Evolutionary conservation across 2,888 invertebrate genomes (phyloP), one percentile per base, ranked within the genome.

Genomic region (Patella ulyssiponensis): DNA sequence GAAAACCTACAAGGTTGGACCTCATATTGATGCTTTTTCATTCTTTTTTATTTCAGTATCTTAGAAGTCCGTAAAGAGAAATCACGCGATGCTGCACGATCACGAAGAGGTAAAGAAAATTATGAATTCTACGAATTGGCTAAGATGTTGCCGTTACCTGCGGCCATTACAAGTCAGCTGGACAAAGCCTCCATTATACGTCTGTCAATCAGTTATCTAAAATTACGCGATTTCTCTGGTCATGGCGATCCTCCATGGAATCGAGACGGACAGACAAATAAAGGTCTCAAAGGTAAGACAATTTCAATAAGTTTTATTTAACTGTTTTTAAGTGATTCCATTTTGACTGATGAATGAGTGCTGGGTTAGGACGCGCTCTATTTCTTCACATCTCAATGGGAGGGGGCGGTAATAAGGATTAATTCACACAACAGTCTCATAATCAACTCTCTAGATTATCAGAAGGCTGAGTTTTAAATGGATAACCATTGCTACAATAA

Each of bases 211-310:
- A 97, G 97, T 89, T 98, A 98, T 92, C 94, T 99, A 86, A 97
- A 98, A 93, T 97, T 98, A 95, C 93, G 98, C 82, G 96, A 98
- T 93, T 98, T 98, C 93, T 97, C 97, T 80, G 95, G 96, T 11
- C 97, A 97, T 92, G 98, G 98, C 0, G 98, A 98, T 90, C 98
- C 98, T 27, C 97, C 97, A 92, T 98, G 98, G 98, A 96, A 94
- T 69, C 78, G 88, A 74, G 91, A 90, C 71, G 79, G 78, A 15
- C 79, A 79, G 11, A 78, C 81, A 2, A 82, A 76, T 75, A 44
- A 44, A 44, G 44, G 44, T 44, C 44, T 44, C 7, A 44, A 44
- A 44, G 44, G 44, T 44, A 44, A 44, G 44, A 44, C 44, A 44
- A 1, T 44, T 44, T 44, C 9, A 44, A 9, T 4, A 7, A 44